Conservation (phyloP, 92 coral and sea anemone species). For the Phymanthus crucifer region DNA sequence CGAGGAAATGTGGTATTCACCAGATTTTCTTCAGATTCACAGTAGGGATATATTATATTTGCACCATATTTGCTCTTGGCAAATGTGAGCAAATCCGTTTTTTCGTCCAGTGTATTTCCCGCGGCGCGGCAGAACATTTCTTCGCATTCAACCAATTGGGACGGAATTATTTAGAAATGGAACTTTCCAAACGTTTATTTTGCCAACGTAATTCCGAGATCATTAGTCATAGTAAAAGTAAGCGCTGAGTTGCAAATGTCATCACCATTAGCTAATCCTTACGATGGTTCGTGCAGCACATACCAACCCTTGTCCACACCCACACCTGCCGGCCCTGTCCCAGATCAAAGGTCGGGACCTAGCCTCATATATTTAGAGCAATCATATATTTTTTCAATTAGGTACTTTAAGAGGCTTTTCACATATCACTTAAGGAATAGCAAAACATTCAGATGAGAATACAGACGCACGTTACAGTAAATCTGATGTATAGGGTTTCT, state of each 20-base stretch:
- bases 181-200: background rate
- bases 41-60: no score
- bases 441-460: no score
- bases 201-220: background rate
- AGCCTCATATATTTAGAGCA: background rate
- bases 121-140: no score
- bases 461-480: no score
- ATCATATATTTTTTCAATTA: background rate
- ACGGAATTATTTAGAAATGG: background rate
- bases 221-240: background rate
- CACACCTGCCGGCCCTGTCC: background rate
- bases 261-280: slow-evolving; percentile 1
- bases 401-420: background rate
- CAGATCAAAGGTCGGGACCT: background rate
- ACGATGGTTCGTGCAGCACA: background rate
- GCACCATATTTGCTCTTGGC: no score
- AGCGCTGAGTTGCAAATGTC: background rate
- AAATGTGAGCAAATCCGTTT: no score
- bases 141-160: background rate
- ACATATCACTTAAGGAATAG: background rate
- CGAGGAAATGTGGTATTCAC: no score
- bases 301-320: background rate
- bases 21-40: no score
- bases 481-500: no score
- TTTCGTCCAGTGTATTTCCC: no score